Evolutionary conservation across 2,888 invertebrate species (phyloP), one percentile per base, ranked within the genome.

Genomic region (Nebria brevicollis): DNA sequence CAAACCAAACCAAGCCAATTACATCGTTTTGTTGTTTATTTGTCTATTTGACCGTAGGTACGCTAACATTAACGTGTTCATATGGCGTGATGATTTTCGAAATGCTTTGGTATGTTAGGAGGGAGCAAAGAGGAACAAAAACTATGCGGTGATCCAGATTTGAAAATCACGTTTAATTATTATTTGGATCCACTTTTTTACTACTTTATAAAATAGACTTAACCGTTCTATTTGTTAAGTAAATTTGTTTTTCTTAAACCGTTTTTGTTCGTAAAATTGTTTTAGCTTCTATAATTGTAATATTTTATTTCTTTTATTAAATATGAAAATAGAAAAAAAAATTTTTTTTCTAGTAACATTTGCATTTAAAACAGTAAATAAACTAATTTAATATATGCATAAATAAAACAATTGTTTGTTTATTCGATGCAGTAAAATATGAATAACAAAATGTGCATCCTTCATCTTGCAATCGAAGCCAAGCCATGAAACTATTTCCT

Each of bases 61-160:
- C 54, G 54, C 2, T 2, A 7, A 70, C 34, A 70, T 70, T 70
- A 70, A 26, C 70, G 70, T 70, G 70, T 25, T 70, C 70, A 70
- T 70, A 34, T 70, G 70, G 70, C 70, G 70, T 70, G 70, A 34
- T 34, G 34, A 70, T 15, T 70, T 70, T 70, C 20, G 54, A 54
- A 13, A 54, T 54, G 54, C 54, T 54, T 54, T 54, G 54, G 54
- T 54, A 70, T 70, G 70, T 70, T 70, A 70, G 70, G 26, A 11
- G 20, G 20, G 20, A 20, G 20, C 20, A 20, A 26, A 68, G 11
- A 15, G 4, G 11, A 34, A 70, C 34, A 70, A 70, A 70, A 70
- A 70, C 70, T 70, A 8, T 5, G 70, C 70, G 26, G 11, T 70
- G 70, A 70, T 70, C 70, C 34, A 34, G n/a, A 26, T 70, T 70